Evolutionary conservation across 2,888 invertebrate genomes (phyloP).

Genomic region (Noctua pronuba): DNA sequence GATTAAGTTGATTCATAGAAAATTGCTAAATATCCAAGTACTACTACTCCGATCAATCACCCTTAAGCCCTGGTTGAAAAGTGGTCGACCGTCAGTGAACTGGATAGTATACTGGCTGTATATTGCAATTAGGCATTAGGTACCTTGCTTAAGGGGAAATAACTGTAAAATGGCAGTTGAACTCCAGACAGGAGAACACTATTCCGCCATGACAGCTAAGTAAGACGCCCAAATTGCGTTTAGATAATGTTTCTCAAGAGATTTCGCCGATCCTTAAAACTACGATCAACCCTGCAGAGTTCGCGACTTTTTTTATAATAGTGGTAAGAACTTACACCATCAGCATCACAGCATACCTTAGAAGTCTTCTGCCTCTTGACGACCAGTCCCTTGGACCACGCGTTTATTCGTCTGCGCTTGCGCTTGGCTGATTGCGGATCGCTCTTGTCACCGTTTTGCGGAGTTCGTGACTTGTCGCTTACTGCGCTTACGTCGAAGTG

Average conservation of each 20-base stretch:
- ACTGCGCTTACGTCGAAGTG: slow-evolving; percentile 74
- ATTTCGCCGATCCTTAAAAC: not conserved
- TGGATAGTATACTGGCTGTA: not conserved
- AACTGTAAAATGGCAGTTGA: not conserved
- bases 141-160: not conserved
- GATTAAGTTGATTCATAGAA: not conserved
- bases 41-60: too few relatives aligned
- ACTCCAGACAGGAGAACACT: not conserved
- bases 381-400: slow-evolving; percentile 86
- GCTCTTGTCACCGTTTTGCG: slow-evolving; percentile 84
- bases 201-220: not conserved
- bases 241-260: not conserved
- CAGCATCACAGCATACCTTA: slow-evolving; percentile 73
- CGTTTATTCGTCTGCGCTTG: slow-evolving; percentile 84
- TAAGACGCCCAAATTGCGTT: not conserved
- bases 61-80: too few relatives aligned
- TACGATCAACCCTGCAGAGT: not conserved
- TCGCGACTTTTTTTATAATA: not conserved
- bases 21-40: not conserved
- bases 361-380: slow-evolving; percentile 82
- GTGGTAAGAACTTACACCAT: slow-evolving; percentile 16
- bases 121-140: not conserved
- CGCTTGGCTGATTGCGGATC: slow-evolving; percentile 81
- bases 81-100: too few relatives aligned
- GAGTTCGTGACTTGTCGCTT: slow-evolving; percentile 76